Percentiles rank a stretch among this genome's conserved stretches.
phyloP scores from a whole-genome alignment of 1,140 invertebrate species.

The Rhyzopertha dominica region DNA sequence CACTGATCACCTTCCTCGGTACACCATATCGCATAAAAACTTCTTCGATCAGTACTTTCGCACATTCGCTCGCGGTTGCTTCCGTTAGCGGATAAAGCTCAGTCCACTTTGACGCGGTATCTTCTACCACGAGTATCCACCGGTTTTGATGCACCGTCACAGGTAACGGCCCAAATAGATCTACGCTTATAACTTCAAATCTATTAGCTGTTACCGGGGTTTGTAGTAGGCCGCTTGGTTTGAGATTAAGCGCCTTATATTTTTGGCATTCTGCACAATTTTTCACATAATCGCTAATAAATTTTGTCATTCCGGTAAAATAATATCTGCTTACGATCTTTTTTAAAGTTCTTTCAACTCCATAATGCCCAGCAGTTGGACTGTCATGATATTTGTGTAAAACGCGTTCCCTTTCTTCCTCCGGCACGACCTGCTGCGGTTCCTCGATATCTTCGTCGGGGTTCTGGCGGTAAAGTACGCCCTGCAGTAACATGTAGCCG shows the following conservation, averaged over 20 bases:
- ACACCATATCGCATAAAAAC: constrained; percentile 38
- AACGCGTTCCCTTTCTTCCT: background rate
- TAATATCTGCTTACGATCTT: constrained; percentile 26
- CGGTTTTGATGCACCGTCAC: too few relatives aligned
- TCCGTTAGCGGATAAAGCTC: too few relatives aligned
- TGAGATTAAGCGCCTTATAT: too few relatives aligned
- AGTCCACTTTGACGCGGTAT: too few relatives aligned
- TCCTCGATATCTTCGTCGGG: constrained; percentile 28
- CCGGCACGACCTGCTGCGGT: constrained; percentile 18
- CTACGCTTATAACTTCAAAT: too few relatives aligned
- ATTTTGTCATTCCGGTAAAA: constrained; percentile 22
- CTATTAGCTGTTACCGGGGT: too few relatives aligned
- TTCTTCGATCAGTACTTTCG: constrained; percentile 29
- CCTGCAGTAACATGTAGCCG: constrained; percentile 30
- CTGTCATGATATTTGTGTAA: too few relatives aligned
- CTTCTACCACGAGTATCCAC: too few relatives aligned
- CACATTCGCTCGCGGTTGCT: constrained; percentile 33
- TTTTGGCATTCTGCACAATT: constrained; percentile 22
- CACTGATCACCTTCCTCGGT: constrained; percentile 32
- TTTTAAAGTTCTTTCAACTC: constrained; percentile 20
- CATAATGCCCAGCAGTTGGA: too few relatives aligned
- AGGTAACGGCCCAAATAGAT: too few relatives aligned
- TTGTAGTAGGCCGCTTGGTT: too few relatives aligned
- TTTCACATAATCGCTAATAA: constrained; percentile 17
- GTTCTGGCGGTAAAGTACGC: constrained; percentile 33